Conservation (phyloP, 2,888 invertebrate genomes). For the Mesodorylaimus sp. region DNA sequence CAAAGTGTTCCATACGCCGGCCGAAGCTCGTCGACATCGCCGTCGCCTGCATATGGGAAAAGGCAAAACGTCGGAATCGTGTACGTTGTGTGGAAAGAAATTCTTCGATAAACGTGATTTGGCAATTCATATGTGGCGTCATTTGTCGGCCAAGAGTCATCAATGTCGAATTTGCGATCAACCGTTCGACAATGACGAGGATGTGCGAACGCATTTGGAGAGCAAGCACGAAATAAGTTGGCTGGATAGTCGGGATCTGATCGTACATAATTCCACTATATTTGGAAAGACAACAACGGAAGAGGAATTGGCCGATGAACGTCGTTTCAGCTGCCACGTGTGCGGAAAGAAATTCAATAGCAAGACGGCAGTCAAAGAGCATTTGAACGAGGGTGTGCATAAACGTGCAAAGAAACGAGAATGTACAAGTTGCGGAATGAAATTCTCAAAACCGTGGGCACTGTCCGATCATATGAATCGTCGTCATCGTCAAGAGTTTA, state of each 20-base stretch:
- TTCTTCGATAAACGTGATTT: neutral
- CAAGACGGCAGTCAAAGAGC: neutral
- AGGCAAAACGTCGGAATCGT: neutral
- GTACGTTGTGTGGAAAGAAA: slow-evolving; percentile 4
- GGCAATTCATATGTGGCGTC: slow-evolving; percentile 5
- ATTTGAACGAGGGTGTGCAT: neutral
- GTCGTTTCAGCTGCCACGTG: neutral
- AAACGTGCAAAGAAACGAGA: no score
- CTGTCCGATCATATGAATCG: no score
- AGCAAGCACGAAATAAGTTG: neutral
- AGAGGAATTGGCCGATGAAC: no score
- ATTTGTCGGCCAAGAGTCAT: neutral
- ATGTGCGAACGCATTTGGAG: neutral
- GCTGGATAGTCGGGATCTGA: neutral
- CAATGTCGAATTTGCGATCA: slow-evolving; percentile 6
- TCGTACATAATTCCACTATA: neutral
- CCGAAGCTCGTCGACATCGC: neutral
- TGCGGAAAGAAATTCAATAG: neutral
- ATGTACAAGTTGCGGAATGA: no score
- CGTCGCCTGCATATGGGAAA: neutral
- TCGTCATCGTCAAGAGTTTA: no score
- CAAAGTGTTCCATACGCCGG: slow-evolving; percentile 4
- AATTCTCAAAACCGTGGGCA: no score
- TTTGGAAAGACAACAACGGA: no score
- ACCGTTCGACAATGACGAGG: neutral